Evolutionary conservation across 1,140 invertebrate genomes (phyloP).

Genomic region (Parapsyche elsis): DNA sequence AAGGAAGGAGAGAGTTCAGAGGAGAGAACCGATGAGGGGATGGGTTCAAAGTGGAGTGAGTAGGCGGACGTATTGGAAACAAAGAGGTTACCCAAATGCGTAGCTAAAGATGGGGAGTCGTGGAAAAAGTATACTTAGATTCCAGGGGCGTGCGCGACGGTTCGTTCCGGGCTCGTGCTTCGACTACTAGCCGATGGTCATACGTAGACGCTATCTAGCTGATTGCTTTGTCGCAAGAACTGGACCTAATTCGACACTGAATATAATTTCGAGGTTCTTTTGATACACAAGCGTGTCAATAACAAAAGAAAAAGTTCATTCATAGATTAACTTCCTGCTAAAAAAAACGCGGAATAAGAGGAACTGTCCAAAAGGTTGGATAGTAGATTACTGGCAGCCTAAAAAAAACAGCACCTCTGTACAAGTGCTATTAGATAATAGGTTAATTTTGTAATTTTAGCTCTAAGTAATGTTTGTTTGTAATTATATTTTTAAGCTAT

Average conservation of each 20-base stretch:
- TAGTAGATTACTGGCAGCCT: no score
- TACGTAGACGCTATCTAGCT: background rate
- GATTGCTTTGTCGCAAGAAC: conserved; percentile 5
- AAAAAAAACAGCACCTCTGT: no score
- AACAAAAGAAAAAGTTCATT: background rate
- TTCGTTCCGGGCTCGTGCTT: conserved; percentile 20
- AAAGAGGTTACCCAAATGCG: conserved; percentile 53
- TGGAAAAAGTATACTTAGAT: conserved; percentile 40
- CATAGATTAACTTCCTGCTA: background rate
- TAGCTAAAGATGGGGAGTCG: conserved; percentile 43
- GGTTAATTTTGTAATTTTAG: no score
- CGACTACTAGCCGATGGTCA: conserved; percentile 17
- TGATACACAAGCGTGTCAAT: background rate
- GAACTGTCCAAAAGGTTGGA: background rate
- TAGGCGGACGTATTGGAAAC: conserved; percentile 41
- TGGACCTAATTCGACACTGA: background rate
- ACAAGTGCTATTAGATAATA: no score
- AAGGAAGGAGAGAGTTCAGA: background rate
- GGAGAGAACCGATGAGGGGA: background rate
- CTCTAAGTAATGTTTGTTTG: no score
- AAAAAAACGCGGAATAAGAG: background rate
- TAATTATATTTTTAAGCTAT: no score
- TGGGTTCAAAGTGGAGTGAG: background rate
- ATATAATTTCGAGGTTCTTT: background rate
- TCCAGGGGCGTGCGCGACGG: conserved; percentile 36